Conservation (phyloP, 2,888 invertebrate species). For the Torymus texanus region DNA sequence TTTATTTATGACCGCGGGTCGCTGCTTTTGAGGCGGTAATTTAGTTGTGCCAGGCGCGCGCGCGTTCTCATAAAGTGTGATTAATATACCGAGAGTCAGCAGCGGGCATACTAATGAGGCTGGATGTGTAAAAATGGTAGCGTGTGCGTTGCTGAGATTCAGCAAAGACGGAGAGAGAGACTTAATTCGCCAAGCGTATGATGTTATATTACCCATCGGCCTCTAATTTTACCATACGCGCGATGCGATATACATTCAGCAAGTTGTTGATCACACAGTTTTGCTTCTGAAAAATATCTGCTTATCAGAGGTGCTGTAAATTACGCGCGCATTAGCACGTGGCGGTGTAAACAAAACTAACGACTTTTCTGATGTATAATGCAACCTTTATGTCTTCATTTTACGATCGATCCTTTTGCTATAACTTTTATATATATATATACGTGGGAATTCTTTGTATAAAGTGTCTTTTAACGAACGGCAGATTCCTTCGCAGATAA, state of each 20-base stretch:
- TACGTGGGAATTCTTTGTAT: background rate
- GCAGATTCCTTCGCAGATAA: too few relatives aligned
- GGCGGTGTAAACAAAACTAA: too few relatives aligned
- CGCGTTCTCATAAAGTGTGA: constrained; percentile 44
- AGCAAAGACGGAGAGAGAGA: background rate
- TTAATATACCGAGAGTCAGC: constrained; percentile 43
- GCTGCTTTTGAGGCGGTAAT: constrained; percentile 35
- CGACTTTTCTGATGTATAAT: too few relatives aligned
- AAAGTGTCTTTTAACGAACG: too few relatives aligned
- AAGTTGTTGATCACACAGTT: too few relatives aligned
- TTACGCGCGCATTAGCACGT: background rate
- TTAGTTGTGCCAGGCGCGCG: constrained; percentile 27
- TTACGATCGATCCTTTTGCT: too few relatives aligned
- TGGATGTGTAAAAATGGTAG: constrained; percentile 23
- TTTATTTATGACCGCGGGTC: constrained; percentile 43
- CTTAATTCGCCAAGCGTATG: constrained; percentile 37
- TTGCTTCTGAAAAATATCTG: background rate
- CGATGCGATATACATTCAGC: background rate
- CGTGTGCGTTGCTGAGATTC: background rate
- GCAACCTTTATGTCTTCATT: too few relatives aligned
- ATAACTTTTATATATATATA: background rate
- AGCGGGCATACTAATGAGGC: constrained; percentile 52
- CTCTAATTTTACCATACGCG: constrained; percentile 8
- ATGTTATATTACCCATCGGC: constrained; percentile 11
- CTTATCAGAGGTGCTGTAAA: background rate